A percentile compares a stretch with the other conserved stretches of the same genome.
phyloP scores from a whole-genome alignment of 2,113 vertebrate genomes.

The Pangasianodon gigas region DNA sequence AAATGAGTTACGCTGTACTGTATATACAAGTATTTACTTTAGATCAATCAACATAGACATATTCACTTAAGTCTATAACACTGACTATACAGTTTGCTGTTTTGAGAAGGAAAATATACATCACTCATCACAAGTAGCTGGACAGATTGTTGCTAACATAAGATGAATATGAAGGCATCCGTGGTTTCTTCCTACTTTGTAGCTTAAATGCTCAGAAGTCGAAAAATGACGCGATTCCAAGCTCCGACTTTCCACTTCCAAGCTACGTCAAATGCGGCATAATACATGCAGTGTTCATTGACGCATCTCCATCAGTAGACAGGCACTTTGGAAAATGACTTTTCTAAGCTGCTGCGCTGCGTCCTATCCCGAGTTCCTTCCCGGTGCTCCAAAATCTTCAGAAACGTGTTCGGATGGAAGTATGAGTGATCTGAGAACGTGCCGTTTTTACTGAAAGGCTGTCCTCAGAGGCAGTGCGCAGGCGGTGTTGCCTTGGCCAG shows the following conservation, averaged over 20 bases:
- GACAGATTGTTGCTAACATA: too few relatives aligned
- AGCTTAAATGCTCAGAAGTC: neutral
- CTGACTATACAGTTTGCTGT: too few relatives aligned
- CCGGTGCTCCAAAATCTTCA: neutral
- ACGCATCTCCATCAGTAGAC: neutral
- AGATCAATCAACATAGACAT: too few relatives aligned
- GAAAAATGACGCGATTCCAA: neutral
- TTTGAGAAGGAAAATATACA: neutral
- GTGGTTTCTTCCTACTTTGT: neutral
- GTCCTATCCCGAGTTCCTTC: neutral
- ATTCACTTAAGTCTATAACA: too few relatives aligned
- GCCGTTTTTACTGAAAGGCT: neutral
- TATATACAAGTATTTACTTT: too few relatives aligned
- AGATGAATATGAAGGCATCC: neutral
- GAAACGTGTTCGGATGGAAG: neutral
- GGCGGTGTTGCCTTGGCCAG: conserved; percentile 3
- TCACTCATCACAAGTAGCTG: neutral
- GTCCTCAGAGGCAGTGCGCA: neutral
- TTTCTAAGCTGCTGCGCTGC: neutral
- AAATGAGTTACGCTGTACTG: too few relatives aligned
- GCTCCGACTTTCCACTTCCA: neutral
- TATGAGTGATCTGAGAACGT: neutral
- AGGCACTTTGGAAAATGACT: neutral
- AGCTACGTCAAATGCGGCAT: neutral
- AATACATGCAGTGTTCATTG: neutral